Percentiles rank a stretch among this genome's conserved stretches.
These are phyloP conservation scores for Sarcophaga rosellei DNA, from an alignment of 2,888 invertebrate genomes.

Conservation along the genomic window DNA sequence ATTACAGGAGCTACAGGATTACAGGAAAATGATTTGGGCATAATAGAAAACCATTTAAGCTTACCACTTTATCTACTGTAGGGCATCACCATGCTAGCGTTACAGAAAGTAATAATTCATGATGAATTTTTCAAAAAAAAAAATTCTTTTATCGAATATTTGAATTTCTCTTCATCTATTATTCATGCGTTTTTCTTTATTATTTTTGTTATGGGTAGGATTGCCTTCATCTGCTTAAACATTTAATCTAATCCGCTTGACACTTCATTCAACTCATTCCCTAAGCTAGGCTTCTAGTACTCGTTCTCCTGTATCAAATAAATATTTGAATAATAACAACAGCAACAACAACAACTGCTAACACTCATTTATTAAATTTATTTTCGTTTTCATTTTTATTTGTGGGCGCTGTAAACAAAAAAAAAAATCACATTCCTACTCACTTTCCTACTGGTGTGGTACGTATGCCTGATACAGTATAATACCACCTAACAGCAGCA, in stretches of 20 bases:
- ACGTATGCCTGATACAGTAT: no score
- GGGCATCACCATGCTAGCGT: no score
- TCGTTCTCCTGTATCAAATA: not conserved
- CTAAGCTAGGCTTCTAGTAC: not conserved
- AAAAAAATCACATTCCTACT: no score
- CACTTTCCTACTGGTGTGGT: no score
- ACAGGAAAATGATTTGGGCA: no score
- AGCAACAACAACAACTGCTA: not conserved
- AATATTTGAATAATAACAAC: not conserved
- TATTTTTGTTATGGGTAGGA: no score
- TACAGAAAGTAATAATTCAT: not conserved
- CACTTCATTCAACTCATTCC: not conserved
- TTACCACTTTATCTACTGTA: no score
- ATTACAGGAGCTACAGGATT: no score
- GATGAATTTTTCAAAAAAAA: not conserved
- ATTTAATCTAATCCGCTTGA: not conserved
- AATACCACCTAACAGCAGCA: not conserved
- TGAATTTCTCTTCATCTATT: slow-evolving; percentile 3
- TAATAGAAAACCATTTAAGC: no score
- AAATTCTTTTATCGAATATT: not conserved
- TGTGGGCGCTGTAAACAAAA: not conserved
- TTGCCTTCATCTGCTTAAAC: not conserved
- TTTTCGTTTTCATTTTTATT: not conserved
- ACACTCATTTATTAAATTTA: not conserved
- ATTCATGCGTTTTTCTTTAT: not conserved